phyloP scores from a whole-genome alignment of 2,113 vertebrate species.

The Dicaeum eximium region DNA sequence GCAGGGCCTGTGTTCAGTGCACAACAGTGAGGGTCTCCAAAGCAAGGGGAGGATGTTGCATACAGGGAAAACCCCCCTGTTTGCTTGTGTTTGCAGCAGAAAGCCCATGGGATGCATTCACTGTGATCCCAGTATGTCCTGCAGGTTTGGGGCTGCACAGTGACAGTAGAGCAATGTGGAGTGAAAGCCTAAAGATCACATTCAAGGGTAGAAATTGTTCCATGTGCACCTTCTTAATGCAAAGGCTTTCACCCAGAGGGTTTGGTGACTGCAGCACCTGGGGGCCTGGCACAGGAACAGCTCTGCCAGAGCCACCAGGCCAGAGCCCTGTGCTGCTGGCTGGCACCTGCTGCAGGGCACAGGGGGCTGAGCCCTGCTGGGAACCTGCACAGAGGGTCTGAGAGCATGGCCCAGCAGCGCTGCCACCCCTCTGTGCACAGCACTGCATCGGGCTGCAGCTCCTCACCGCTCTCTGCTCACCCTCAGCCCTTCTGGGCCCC shows the following conservation, averaged over 20 bases:
- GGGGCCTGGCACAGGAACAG: not conserved
- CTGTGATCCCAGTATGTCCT: not conserved
- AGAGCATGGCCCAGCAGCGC: fast-evolving
- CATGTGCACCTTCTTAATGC: not conserved
- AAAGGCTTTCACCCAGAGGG: not conserved
- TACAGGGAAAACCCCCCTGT: not conserved
- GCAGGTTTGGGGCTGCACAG: not conserved
- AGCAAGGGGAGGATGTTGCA: not conserved
- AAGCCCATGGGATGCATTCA: not conserved
- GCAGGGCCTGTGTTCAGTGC: not conserved
- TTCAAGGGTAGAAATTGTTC: not conserved
- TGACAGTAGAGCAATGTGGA: fast-evolving
- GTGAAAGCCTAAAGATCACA: not conserved
- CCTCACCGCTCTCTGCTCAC: not conserved
- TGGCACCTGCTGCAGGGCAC: not conserved
- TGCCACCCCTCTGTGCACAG: not conserved
- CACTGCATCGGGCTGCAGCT: not conserved
- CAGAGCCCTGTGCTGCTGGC: not conserved
- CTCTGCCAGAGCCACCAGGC: not conserved
- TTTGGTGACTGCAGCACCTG: not conserved
- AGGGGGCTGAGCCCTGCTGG: not conserved
- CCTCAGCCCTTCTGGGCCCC: not conserved
- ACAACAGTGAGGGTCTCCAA: not conserved
- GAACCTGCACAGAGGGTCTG: not conserved
- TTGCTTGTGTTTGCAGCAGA: not conserved